Percentiles rank a stretch among this genome's conserved stretches.
These are phyloP conservation scores for Thryonomys swinderianus DNA, from an alignment of 2,113 vertebrate genomes.

Conservation along the genomic window DNA sequence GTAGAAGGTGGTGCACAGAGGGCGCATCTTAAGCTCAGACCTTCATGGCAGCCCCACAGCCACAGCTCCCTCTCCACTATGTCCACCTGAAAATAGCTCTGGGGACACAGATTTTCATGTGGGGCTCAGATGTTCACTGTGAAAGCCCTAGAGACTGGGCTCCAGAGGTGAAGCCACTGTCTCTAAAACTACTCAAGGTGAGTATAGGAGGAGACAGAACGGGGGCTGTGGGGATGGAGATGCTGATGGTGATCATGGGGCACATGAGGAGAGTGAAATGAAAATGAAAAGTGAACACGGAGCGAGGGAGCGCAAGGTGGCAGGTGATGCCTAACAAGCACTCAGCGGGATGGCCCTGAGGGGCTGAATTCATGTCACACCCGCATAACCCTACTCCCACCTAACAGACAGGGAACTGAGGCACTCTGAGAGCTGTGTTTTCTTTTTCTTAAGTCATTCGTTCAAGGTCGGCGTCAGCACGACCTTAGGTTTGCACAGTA, in stretches of 20 bases:
- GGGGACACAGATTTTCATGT: not conserved
- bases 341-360: fast-evolving
- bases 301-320: not conserved
- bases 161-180: not conserved
- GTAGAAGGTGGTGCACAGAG: fast-evolving
- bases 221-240: not conserved
- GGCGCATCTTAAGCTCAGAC: not conserved
- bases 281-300: not conserved
- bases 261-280: not conserved
- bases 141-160: not conserved
- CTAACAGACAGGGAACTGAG: not conserved
- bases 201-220: not conserved
- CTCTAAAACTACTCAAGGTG: not conserved
- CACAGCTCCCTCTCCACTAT: too few species aligned
- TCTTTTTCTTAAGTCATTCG: not conserved
- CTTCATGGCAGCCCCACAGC: not conserved
- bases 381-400: not conserved
- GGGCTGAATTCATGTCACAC: not conserved
- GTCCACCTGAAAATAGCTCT: not conserved
- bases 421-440: fast-evolving
- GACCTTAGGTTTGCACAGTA: fast-evolving
- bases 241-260: not conserved
- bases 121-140: not conserved
- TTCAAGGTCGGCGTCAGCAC: too few species aligned
- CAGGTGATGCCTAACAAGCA: not conserved